Conservation (phyloP, 2,113 vertebrate species). For the Esox niger region DNA sequence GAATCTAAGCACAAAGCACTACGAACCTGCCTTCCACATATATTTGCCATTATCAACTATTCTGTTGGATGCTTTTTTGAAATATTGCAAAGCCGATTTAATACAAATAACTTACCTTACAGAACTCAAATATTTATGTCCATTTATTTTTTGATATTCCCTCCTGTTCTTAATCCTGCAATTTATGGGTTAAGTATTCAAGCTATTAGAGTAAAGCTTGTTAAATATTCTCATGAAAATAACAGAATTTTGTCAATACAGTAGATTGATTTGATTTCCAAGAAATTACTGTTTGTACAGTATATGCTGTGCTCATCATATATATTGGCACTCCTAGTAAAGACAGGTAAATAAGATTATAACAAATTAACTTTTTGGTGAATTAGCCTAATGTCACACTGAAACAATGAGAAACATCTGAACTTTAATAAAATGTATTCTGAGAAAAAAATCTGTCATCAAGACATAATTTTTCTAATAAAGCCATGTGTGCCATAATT, state of each 20-base stretch:
- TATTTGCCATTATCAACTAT: conserved; percentile 48
- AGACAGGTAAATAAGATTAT: too few relatives aligned
- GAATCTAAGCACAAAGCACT: conserved; percentile 52
- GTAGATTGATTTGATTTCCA: conserved; percentile 2
- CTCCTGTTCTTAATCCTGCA: conserved; percentile 54
- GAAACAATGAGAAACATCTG: too few relatives aligned
- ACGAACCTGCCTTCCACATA: conserved; percentile 53
- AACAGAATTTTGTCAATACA: not conserved
- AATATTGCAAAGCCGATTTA: conserved; percentile 47
- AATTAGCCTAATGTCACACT: too few relatives aligned
- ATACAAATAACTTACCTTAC: conserved; percentile 33
- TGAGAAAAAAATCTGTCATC: too few relatives aligned
- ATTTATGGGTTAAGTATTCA: conserved; percentile 54
- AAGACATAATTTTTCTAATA: too few relatives aligned
- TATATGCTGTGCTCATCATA: too few relatives aligned
- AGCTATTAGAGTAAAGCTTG: conserved; percentile 15
- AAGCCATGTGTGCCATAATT: too few relatives aligned
- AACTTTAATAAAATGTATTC: too few relatives aligned
- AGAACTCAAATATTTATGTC: conserved; percentile 50
- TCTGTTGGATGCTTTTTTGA: conserved; percentile 51
- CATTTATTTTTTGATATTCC: conserved; percentile 57
- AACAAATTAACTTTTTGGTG: too few relatives aligned
- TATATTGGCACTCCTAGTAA: too few relatives aligned
- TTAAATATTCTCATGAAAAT: conserved; percentile 26
- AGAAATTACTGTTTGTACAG: too few relatives aligned